Evolutionary conservation across 2,113 vertebrate genomes (phyloP), one percentile per base, ranked within the genome.

Genomic region (Heloderma charlesbogerti): DNA sequence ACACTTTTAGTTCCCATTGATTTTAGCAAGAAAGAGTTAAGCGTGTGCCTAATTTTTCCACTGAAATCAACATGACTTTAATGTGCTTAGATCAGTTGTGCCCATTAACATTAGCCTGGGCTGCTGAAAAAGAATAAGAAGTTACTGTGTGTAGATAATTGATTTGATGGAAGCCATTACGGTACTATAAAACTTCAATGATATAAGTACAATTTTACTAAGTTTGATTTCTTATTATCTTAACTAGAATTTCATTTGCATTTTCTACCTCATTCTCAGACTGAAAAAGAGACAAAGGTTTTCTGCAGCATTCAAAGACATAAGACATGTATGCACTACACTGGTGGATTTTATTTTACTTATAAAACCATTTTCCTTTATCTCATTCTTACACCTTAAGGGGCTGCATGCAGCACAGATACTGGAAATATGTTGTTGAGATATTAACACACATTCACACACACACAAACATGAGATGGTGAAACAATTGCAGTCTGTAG

Each of bases 211-310:
- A 45, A 48, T 79, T 88, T 48, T 67, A 13, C 6, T 43, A 77
- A 40, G 20, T 75, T 15, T 37, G 51, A 75, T 77, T 78, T 88
- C 72, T 29, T 60, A 40, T 77, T 37, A 60, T 75, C 71, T 75
- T 87, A 57, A 87, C 74, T 54, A 74, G 22, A 29, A 75, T 77
- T 77, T 87, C 10, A 87, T 60, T 60, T 87, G 6, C 48, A 87
- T 72, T n/a, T 74, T 75, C 34, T 57, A 10, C 12, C 20, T 57
- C 8, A 54, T 74, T 60, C n/a, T 74, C 15, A 78, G 6, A 63
- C 22, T 75, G n/a, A 75, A 12, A 16, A 77, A 37, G 31, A 77
- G 51, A 63, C n/a, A 43, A 67, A 87, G 3, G 15, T 54, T 87
- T 51, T 48, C 37, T 43, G 12, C 12, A 60, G 74, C 72, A 63